These are phyloP conservation scores for Lagocephalus sceleratus DNA, from an alignment of 2,797 vertebrate species.

Conservation along the genomic window DNA sequence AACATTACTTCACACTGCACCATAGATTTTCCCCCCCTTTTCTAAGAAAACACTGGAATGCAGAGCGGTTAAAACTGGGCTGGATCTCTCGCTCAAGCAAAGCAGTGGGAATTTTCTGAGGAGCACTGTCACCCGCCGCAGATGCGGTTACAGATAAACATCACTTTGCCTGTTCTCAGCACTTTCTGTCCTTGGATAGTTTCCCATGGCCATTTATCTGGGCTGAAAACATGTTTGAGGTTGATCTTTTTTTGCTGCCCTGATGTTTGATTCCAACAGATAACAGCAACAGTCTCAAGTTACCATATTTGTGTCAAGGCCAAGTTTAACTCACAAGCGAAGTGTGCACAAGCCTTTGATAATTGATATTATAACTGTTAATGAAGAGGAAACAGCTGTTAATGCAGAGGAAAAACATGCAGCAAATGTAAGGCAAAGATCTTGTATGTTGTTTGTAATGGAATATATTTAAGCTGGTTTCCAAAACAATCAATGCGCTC, in stretches of 20 bases:
- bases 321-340: constrained; percentile 26
- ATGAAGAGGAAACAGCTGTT: background rate
- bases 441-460: constrained; percentile 9
- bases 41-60: constrained; percentile 2
- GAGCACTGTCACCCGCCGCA: constrained; percentile 32
- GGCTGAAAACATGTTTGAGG: constrained; percentile 42
- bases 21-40: background rate
- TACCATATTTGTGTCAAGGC: constrained; percentile 24
- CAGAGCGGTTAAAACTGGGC: constrained; percentile 1
- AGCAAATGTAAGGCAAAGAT: constrained; percentile 7
- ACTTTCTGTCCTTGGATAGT: constrained; percentile 38
- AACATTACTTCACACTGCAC: background rate
- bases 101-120: constrained; percentile 33
- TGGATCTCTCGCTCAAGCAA: constrained; percentile 14
- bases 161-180: constrained; percentile 44
- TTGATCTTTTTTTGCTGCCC: constrained; percentile 4
- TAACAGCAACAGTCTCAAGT: constrained; percentile 23
- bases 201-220: constrained; percentile 52
- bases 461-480: constrained; percentile 23
- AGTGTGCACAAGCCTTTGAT: constrained; percentile 25
- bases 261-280: constrained; percentile 37
- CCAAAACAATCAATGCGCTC: constrained; percentile 20
- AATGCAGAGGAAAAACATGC: constrained; percentile 9
- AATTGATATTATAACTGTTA: constrained; percentile 17
- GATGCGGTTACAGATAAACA: constrained; percentile 51